Conservation (phyloP, 1,140 invertebrate genomes). For the Physella acuta region DNA sequence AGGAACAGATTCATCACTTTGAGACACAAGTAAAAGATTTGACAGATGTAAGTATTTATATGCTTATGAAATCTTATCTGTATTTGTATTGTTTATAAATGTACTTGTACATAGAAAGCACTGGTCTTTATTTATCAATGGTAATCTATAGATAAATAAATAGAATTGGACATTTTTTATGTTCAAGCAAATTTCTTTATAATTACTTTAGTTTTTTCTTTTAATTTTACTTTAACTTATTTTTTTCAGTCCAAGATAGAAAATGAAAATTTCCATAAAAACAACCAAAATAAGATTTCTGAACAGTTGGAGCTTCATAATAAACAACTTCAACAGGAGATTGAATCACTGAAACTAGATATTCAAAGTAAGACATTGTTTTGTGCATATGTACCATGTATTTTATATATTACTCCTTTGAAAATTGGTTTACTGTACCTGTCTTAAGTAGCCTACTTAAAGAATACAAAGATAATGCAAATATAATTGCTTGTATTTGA, state of each 20-base stretch:
- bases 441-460: no score
- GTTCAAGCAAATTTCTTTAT: neutral
- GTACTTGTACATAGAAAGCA: no score
- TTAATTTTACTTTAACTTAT: neutral
- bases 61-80: no score
- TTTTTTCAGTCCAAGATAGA: neutral
- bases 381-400: neutral
- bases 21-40: neutral
- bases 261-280: neutral
- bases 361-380: neutral
- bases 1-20: neutral
- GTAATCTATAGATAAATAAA: no score
- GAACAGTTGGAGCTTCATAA: neutral
- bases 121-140: no score
- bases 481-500: no score
- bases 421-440: no score
- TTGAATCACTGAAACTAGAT: neutral
- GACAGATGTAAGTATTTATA: no score
- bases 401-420: no score
- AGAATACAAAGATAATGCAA: no score
- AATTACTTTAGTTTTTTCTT: neutral
- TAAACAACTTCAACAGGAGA: constrained; percentile 6
- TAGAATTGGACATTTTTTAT: no score
- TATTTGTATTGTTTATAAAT: no score
- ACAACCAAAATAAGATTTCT: neutral